phyloP scores from a whole-genome alignment of 92 coral and sea anemone genomes.

The Porites evermanni region DNA sequence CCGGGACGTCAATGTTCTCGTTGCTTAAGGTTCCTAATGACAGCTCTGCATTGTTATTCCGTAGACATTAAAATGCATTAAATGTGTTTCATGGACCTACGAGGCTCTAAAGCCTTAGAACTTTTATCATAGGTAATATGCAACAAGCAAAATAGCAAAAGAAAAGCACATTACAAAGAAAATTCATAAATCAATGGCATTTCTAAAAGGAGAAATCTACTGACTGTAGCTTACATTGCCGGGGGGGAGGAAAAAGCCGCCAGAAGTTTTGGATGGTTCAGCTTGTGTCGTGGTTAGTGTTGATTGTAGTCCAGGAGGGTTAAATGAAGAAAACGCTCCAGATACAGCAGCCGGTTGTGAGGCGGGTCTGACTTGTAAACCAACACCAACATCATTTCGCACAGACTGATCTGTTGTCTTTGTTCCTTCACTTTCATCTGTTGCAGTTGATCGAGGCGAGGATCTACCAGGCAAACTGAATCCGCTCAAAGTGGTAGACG shows the following conservation, averaged over 20 bases:
- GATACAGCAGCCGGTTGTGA: background rate
- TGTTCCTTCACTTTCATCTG: background rate
- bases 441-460: background rate
- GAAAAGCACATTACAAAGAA: background rate
- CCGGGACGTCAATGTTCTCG: too few species aligned
- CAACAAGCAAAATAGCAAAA: background rate
- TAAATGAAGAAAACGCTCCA: constrained; percentile 26
- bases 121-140: too few species aligned
- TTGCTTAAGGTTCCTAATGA: too few species aligned
- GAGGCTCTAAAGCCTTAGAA: too few species aligned
- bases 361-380: background rate
- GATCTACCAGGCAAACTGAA: constrained; percentile 10
- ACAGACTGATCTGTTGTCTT: background rate
- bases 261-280: constrained; percentile 2
- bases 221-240: constrained; percentile 3
- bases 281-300: background rate
- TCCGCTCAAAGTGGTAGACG: background rate
- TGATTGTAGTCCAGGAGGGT: constrained; percentile 18
- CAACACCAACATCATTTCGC: background rate
- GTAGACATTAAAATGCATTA: too few species aligned
- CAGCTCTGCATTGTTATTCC: too few species aligned
- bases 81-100: too few species aligned
- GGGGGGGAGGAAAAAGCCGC: constrained; percentile 1
- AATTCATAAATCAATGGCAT: background rate
- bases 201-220: background rate